These are phyloP conservation scores for Eupelmus urozonus DNA, from an alignment of 2,888 invertebrate genomes.

Conservation along the genomic window DNA sequence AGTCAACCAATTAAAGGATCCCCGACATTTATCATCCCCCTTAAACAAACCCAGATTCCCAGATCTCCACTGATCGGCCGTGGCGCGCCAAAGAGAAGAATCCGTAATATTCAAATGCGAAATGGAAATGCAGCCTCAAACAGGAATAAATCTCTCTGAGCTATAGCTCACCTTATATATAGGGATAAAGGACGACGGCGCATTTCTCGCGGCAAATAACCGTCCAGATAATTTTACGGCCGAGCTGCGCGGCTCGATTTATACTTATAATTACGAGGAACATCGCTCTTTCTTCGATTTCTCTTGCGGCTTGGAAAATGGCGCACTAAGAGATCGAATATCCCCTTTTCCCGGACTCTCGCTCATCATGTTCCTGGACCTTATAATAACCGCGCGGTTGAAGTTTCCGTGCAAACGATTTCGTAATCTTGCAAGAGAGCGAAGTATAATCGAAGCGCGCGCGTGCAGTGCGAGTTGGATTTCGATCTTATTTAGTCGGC, in stretches of 20 bases:
- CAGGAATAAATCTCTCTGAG: constrained; percentile 21
- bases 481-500: constrained; percentile 48
- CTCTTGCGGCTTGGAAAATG: neutral
- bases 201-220: constrained; percentile 30
- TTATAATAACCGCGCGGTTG: constrained; percentile 8
- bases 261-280: constrained; percentile 47
- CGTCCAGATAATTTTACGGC: constrained; percentile 44
- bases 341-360: neutral
- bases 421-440: constrained; percentile 33
- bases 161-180: neutral
- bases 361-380: constrained; percentile 9
- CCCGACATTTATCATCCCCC: too few relatives aligned
- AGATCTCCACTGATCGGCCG: neutral
- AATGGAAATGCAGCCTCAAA: constrained; percentile 25
- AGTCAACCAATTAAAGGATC: too few relatives aligned
- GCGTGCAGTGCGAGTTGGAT: constrained; percentile 29
- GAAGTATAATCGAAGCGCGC: constrained; percentile 51
- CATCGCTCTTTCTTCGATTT: neutral
- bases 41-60: too few relatives aligned
- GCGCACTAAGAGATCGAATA: constrained; percentile 2
- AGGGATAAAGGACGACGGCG: neutral
- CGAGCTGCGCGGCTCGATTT: constrained; percentile 31
- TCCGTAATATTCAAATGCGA: constrained; percentile 36
- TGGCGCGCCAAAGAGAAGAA: neutral
- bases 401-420: constrained; percentile 48